Evolutionary conservation across 2,888 invertebrate genomes (phyloP), one percentile per base, ranked within the genome.

Genomic region (Theodoxus fluviatilis): DNA sequence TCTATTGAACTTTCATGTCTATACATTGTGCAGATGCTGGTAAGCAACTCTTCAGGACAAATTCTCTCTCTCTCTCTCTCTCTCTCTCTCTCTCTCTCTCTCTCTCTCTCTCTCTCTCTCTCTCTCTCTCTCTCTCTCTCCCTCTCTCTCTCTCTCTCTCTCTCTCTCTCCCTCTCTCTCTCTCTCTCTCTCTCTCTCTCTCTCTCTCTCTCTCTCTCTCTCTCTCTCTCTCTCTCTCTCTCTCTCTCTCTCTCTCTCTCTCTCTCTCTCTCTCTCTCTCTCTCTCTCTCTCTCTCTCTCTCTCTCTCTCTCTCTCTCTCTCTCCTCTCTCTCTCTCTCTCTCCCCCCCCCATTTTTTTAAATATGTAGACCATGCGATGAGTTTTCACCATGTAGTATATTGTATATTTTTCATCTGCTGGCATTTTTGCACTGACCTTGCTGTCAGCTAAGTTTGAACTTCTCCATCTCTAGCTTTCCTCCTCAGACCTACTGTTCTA

Each of bases 111-210:
- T 52, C 63, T 71, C 61, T 49, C 28, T 35, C 40, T 18, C 2
- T 52, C 52, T 49, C 25, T 63, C 40, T 43, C 37, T 4, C 25
- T 59, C 9, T 28, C 40, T n/a, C 3, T 52, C 7, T 38, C 38
- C 35, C 25, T 52, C 63, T 52, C n/a, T 55, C 49, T 47, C n/a
- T 69, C 55, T 31, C 37, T 64, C 69, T 65, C 52, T 52, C 25
- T 69, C 65, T 64, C 55, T 37, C 52, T 69, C 65, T 69, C 52
- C 28, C 49, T 64, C 65, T 69, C 55, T 38, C 64, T 69, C 69
- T 69, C 64, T 38, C 64, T 64, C 57, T 69, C 64, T 37, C 35
- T 69, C 55, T 37, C 55, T 35, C 43, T 69, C 64, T 69, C 47
- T 55, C 38, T 65, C 55, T 55, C 49, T 55, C 9, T 69, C 69